Evolutionary conservation across 2,888 invertebrate genomes (phyloP), one percentile per base, ranked within the genome.

Genomic region (Cerastoderma edule): DNA sequence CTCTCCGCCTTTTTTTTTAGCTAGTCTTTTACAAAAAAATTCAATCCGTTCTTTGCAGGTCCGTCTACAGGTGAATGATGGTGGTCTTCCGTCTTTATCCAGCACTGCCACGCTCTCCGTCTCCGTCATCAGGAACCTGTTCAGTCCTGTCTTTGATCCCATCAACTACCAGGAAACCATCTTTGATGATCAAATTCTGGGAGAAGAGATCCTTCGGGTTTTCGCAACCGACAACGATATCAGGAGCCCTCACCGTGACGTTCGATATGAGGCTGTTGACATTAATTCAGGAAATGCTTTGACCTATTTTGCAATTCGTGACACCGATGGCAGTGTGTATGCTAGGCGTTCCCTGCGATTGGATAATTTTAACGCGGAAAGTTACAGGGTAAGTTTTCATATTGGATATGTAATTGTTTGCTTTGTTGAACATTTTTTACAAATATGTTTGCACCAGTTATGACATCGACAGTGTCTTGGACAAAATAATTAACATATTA

Each of bases 21-120:
- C n/a, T n/a, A 44, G 44, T 53, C 13, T 22, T 19, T 8, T 22
- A 53, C 13, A 19, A 53, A 22, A n/a, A 22, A 19, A 53, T 53
- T 10, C 22, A 53, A 63, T 33, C n/a, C 27, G n/a, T 64, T 3
- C 60, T 8, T 28, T 46, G 22, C 74, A 90, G 89, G 78, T 91
- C 22, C 85, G 90, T 32, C 83, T 90, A 0, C 72, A 84, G 33
- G 90, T 88, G 1, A 69, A 77, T 27, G 91, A 91, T 83, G 89
- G 88, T 19, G 91, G 91, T 35, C 77, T 67, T 16, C 91, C 91
- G 19, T 70, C 85, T 1, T 71, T 79, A 35, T 87, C 83, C n/a
- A 80, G 86, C 50, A 87, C 87, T 2, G 83, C 87, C 0, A 84
- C 85, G 6, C 77, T 89, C 33, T 84, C 85, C 27, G 83, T 91